Evolutionary conservation across 35 echinoderm and acorn worm species (phyloP).

Genomic region (Ptychodera flava): DNA sequence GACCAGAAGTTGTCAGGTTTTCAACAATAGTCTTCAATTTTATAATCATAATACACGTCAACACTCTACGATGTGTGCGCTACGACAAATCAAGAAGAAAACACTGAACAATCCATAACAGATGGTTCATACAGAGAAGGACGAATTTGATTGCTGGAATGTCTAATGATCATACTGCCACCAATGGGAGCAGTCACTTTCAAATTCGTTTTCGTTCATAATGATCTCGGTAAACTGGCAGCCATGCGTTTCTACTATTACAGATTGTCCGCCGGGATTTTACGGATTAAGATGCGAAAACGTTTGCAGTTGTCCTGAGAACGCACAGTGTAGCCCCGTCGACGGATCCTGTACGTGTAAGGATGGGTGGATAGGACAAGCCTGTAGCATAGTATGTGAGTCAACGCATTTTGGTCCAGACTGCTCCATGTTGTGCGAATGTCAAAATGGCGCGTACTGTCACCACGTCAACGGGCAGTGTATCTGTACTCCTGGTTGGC

Average conservation of each 20-base stretch:
- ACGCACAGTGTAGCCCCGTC: neutral
- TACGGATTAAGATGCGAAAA: conserved; percentile 9
- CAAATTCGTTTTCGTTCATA: neutral
- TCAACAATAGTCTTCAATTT: conserved; percentile 10
- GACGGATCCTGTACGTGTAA: conserved; percentile 52
- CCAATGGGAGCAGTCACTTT: neutral
- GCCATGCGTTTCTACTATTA: neutral
- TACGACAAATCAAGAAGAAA: conserved; percentile 14
- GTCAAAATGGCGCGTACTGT: conserved; percentile 51
- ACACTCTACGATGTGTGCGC: neutral
- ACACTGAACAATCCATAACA: conserved; percentile 32
- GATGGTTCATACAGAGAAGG: neutral
- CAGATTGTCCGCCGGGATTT: conserved; percentile 30
- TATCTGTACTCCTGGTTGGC: conserved; percentile 47
- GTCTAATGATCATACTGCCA: conserved; percentile 1
- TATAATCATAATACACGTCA: conserved; percentile 42
- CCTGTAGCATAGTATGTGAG: conserved; percentile 8
- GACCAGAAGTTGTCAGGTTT: no score
- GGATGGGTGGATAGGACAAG: conserved; percentile 43
- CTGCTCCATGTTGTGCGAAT: conserved; percentile 42
- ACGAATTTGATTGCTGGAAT: conserved; percentile 8
- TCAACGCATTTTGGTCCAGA: conserved; percentile 41
- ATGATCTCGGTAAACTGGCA: neutral
- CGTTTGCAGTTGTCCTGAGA: neutral
- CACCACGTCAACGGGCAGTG: conserved; percentile 39